Conservation (phyloP, 1,140 invertebrate species). For the Caenorhabditis latens region DNA sequence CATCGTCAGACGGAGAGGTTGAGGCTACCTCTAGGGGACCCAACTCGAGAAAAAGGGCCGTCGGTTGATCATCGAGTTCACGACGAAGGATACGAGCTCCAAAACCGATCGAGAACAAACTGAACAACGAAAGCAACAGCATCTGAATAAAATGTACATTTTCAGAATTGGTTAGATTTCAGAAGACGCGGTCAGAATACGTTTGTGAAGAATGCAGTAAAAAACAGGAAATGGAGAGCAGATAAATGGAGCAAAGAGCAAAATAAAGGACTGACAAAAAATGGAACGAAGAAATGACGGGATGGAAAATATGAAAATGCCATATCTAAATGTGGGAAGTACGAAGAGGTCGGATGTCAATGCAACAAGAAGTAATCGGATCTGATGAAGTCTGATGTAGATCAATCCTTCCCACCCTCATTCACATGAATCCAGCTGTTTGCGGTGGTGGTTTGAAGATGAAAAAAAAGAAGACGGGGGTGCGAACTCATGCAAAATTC, state of each 20-base stretch:
- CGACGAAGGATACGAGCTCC: not conserved
- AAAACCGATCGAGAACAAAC: constrained; percentile 36
- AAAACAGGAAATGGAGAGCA: not conserved
- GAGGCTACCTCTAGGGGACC: constrained; percentile 30
- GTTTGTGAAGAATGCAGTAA: not conserved
- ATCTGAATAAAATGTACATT: constrained; percentile 21
- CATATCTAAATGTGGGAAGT: not conserved
- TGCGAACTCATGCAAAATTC: constrained; percentile 13
- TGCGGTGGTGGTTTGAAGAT: not conserved
- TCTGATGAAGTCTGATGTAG: constrained; percentile 1
- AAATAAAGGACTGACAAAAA: not conserved
- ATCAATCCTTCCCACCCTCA: not conserved
- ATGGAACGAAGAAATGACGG: constrained; percentile 19
- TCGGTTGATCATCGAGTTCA: constrained; percentile 11
- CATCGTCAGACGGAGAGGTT: constrained; percentile 14
- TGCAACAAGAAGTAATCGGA: constrained; percentile 26
- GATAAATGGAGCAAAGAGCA: not conserved
- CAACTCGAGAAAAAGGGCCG: constrained; percentile 22
- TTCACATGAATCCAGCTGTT: not conserved
- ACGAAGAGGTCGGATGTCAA: constrained; percentile 30
- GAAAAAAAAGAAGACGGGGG: not conserved
- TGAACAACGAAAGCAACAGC: constrained; percentile 49
- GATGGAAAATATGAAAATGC: constrained; percentile 29
- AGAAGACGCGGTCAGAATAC: not conserved
- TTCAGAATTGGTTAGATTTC: not conserved